Base-by-base conservation (phyloP, 2,888 invertebrate genomes). In the Pristionchus arcanus region DNA sequence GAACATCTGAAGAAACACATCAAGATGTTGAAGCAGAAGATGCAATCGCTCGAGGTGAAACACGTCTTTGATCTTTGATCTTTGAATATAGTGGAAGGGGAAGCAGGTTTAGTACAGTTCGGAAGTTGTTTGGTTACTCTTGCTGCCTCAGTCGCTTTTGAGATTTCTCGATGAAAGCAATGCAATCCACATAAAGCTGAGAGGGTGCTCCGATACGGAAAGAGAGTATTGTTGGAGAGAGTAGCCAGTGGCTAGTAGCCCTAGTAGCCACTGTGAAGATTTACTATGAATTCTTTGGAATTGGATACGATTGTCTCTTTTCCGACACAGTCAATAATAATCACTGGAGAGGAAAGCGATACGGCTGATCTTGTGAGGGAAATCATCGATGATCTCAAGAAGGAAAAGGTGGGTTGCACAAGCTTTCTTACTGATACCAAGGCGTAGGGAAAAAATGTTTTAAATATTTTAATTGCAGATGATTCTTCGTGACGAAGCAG, bases 1-100 rank as follows among this genome's bases (percentile, higher is more conserved):
- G 89, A 89, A 83, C 89, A 89, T 59, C 89, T 89, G n/a, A 77
- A 68, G 28, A 89, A 89, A 42, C 89, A 89, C 63, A 89, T 89
- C 63, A 89, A 89, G 63, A 42, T 53, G 37, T 59, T 89, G 31
- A 89, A 89, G 63, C 42, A 59, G 63, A 81, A 63, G 66, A 81
- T 89, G 89, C 89, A 89, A 28, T 71, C 42, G 37, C 63, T 89
- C 16, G 89, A 89, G 83, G 89, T 89, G 53, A 85, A 83, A 63
- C 63, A 63, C 63, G 63, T 85, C 28, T 59, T 55, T 85, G 59
- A 59, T 85, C 84, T 85, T 59, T 59, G 34, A 59, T 34, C 71
- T 71, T 71, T 34, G 15, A 19, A 4, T 59, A 63, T 21, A 1
- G n/a, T 59, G 25, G 11, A 37, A 74, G 21, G 3, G 37, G 37